Conservation (phyloP, 2,888 invertebrate species). For the Latrodectus elegans region DNA sequence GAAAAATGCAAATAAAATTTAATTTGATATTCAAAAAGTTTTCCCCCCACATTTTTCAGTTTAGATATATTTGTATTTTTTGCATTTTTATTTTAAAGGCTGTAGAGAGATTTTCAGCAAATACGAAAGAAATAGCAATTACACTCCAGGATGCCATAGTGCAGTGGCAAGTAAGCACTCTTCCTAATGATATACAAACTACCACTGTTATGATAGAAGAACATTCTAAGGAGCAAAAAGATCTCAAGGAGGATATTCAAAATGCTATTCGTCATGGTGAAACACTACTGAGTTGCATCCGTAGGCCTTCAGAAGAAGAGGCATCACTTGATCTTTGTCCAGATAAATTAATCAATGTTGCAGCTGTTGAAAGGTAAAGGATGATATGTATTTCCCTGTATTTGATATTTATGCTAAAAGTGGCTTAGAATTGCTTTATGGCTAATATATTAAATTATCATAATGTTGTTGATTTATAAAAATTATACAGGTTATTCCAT, state of each 20-base stretch:
- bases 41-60: background rate
- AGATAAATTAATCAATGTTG: conserved; percentile 82
- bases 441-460: no score
- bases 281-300: conserved; percentile 82
- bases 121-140: conserved; percentile 91
- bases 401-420: no score
- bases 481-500: no score
- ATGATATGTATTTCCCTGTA: no score
- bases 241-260: conserved; percentile 88
- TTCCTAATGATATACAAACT: conserved; percentile 94
- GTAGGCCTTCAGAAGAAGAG: conserved; percentile 74
- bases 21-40: background rate
- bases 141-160: conserved; percentile 91
- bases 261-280: conserved; percentile 93
- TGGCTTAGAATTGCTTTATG: no score
- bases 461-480: no score
- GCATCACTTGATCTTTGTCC: conserved; percentile 73
- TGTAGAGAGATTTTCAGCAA: conserved; percentile 93
- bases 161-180: conserved; percentile 89
- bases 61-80: no score
- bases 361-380: conserved; percentile 89
- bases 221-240: conserved; percentile 83
- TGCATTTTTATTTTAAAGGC: conserved; percentile 79
- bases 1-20: background rate
- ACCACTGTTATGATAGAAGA: conserved; percentile 89